Conservation (phyloP, 92 coral and sea anemone species). For the Porites rus region DNA sequence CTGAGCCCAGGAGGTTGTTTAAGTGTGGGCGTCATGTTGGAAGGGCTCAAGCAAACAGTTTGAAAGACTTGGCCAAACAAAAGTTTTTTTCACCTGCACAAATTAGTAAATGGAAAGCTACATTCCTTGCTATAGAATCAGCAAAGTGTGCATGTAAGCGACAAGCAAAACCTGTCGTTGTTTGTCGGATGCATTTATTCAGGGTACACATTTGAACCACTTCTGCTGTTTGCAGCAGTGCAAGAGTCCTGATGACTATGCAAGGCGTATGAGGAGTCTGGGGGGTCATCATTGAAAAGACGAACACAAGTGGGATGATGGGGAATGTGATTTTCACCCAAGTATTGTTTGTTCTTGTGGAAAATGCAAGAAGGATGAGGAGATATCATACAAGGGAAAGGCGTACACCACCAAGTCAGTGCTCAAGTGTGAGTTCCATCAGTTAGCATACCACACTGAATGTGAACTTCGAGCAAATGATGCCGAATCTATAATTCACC, state of each 20-base stretch:
- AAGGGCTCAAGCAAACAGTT: slow-evolving; percentile 49
- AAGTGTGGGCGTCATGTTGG: slow-evolving; percentile 75
- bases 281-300: slow-evolving; percentile 22
- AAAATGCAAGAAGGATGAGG: slow-evolving; percentile 40
- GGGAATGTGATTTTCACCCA: slow-evolving; percentile 42
- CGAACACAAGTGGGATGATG: slow-evolving; percentile 45
- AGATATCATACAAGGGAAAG: slow-evolving; percentile 25
- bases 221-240: slow-evolving; percentile 63
- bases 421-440: slow-evolving; percentile 52
- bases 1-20: slow-evolving; percentile 27
- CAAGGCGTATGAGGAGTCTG: slow-evolving; percentile 44
- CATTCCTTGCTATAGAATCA: slow-evolving; percentile 28
- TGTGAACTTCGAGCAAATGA: slow-evolving; percentile 49
- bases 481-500: slow-evolving; percentile 39
- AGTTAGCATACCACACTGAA: slow-evolving; percentile 44
- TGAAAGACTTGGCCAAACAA: slow-evolving; percentile 43
- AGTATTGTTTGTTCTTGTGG: slow-evolving; percentile 24
- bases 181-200: slow-evolving; percentile 23
- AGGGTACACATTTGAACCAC: slow-evolving; percentile 17
- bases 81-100: slow-evolving; percentile 20
- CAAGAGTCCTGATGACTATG: slow-evolving; percentile 40
- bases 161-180: slow-evolving; percentile 56
- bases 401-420: slow-evolving; percentile 50
- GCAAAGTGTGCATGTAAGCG: slow-evolving; percentile 56
- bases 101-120: slow-evolving; percentile 18